A percentile compares a stretch with the other conserved stretches of the same genome.
phyloP scores from a whole-genome alignment of 2,113 vertebrate species.

The Nymphicus hollandicus region DNA sequence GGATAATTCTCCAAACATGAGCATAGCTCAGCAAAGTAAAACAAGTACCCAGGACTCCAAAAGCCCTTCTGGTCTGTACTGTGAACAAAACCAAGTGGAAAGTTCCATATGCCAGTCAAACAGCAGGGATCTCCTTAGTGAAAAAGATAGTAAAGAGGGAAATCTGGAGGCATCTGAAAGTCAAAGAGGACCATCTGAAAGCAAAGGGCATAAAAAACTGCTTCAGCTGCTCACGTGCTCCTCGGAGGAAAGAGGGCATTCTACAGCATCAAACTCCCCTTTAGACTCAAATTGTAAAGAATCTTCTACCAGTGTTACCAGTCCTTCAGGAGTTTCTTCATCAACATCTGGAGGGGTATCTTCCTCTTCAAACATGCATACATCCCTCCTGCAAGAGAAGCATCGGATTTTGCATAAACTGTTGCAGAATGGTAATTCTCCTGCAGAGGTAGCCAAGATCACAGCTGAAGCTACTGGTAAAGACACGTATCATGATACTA shows the following conservation, averaged over 20 bases:
- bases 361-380: conserved; percentile 80
- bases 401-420: conserved; percentile 98
- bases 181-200: conserved; percentile 81
- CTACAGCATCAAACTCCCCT: conserved; percentile 70
- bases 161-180: conserved; percentile 71
- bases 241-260: conserved; percentile 84
- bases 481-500: conserved; percentile 68
- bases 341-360: conserved; percentile 82
- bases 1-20: conserved; percentile 88
- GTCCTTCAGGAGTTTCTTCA: conserved; percentile 91
- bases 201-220: conserved; percentile 92
- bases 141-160: conserved; percentile 81
- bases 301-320: conserved; percentile 77
- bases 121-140: conserved; percentile 74
- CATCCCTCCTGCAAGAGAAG: conserved; percentile 91
- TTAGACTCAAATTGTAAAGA: conserved; percentile 84
- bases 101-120: conserved; percentile 85
- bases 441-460: conserved; percentile 95
- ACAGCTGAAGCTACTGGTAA: conserved; percentile 92
- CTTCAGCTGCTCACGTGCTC: conserved; percentile 93
- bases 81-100: conserved; percentile 83
- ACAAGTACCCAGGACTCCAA: conserved; percentile 84
- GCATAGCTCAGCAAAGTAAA: conserved; percentile 78
- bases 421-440: conserved; percentile 94
- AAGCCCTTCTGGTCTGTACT: conserved; percentile 82